Conservation (phyloP, 2,888 invertebrate species). For the Microdon myrmicae region DNA sequence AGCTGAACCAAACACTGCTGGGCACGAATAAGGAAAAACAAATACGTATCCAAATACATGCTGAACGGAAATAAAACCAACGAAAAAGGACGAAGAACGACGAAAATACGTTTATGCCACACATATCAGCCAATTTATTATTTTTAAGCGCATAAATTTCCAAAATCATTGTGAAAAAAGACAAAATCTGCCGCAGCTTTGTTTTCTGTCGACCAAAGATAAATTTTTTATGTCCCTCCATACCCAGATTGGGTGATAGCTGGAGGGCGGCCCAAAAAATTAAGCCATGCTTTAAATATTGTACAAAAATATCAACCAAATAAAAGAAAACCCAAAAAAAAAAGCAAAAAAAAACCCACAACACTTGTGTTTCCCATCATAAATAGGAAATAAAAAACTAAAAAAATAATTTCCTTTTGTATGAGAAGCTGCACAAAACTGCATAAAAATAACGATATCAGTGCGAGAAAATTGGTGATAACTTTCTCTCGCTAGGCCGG, state of each 20-base stretch:
- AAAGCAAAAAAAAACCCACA: constrained; percentile 5
- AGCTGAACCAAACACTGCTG: too few species aligned
- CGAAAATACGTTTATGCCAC: constrained; percentile 36
- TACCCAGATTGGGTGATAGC: not conserved
- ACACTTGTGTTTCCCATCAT: constrained; percentile 5
- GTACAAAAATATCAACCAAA: too few species aligned
- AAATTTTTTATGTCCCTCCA: constrained; percentile 27
- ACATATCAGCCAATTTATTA: constrained; percentile 40
- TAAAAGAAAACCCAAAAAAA: too few species aligned
- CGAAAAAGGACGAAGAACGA: constrained; percentile 8
- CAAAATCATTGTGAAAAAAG: constrained; percentile 1
- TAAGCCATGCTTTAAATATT: constrained; percentile 34
- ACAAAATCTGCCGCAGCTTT: constrained; percentile 13
- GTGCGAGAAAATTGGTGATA: too few species aligned
- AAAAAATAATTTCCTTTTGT: constrained; percentile 13
- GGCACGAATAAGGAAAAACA: too few species aligned
- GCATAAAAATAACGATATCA: too few species aligned
- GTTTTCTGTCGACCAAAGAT: constrained; percentile 25
- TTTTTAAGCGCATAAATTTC: constrained; percentile 44
- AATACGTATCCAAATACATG: too few species aligned
- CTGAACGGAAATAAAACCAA: constrained; percentile 4
- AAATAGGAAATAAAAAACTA: constrained; percentile 9
- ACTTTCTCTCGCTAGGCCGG: too few species aligned
- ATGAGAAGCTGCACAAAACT: constrained; percentile 2
- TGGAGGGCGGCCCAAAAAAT: constrained; percentile 19